Percentiles rank a stretch among this genome's conserved stretches.
Conservation (phyloP, 92 coral and sea anemone species). For the Micromussa lordhowensis region DNA sequence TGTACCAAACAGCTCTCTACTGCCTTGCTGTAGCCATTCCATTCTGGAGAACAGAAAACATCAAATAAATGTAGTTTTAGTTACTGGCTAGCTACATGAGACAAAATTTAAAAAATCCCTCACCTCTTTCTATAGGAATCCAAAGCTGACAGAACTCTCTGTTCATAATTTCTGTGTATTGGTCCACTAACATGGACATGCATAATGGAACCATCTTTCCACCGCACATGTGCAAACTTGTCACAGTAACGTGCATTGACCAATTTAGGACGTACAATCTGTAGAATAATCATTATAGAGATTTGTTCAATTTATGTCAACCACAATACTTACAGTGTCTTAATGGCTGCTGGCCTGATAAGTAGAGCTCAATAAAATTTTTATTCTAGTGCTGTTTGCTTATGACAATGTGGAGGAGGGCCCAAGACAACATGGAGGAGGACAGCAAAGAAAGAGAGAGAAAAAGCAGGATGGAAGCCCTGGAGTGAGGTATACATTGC, state of each 20-base stretch:
- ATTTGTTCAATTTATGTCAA: too few species aligned
- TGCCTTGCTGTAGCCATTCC: constrained; percentile 98
- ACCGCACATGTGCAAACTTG: constrained; percentile 99
- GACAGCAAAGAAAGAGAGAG: too few species aligned
- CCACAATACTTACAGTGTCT: background rate
- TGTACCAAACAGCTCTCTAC: constrained; percentile 98
- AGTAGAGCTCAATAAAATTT: background rate
- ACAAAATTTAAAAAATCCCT: background rate
- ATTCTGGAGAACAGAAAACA: constrained; percentile 58
- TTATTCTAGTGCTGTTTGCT: background rate
- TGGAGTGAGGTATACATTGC: too few species aligned
- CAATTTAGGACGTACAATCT: constrained; percentile 92
- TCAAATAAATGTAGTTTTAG: background rate
- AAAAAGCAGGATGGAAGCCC: too few species aligned
- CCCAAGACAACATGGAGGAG: too few species aligned
- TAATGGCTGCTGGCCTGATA: background rate
- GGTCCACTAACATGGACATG: constrained; percentile 98
- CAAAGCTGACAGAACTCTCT: constrained; percentile 82
- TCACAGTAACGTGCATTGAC: constrained; percentile 99
- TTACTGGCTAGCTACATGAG: background rate
- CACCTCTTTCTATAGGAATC: constrained; percentile 96
- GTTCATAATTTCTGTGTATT: constrained; percentile 93
- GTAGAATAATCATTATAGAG: background rate
- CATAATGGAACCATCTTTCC: constrained; percentile 98
- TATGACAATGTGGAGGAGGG: background rate